Conservation (phyloP, 2,113 vertebrate genomes). For the Microcebus griseorufus region DNA sequence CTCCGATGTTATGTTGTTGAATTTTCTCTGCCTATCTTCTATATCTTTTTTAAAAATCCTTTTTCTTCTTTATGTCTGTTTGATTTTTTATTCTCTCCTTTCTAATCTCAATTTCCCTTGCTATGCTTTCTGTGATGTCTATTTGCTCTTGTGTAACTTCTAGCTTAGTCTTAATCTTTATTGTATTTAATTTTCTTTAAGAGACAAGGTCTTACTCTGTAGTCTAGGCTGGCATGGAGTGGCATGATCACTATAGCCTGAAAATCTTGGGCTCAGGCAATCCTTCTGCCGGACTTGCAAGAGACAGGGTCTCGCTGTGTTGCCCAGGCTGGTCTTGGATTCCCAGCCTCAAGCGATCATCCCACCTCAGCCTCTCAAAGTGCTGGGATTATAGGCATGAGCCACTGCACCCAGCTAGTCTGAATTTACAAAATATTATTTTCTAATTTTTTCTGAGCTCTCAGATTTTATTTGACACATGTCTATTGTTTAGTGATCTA, state of each 20-base stretch:
- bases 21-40: not conserved
- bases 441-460: not conserved
- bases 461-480: not conserved
- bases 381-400: too few relatives aligned
- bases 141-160: not conserved
- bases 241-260: too few relatives aligned
- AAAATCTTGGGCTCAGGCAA: too few relatives aligned
- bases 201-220: too few relatives aligned
- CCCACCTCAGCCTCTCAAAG: too few relatives aligned
- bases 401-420: too few relatives aligned
- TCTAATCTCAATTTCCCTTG: not conserved
- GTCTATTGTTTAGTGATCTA: not conserved
- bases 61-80: not conserved
- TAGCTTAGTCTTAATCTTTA: not conserved
- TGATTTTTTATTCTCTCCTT: not conserved
- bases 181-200: too few relatives aligned
- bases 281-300: too few relatives aligned
- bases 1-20: not conserved
- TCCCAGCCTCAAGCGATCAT: too few relatives aligned
- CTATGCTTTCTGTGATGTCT: not conserved
- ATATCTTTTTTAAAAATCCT: not conserved
- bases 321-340: too few relatives aligned
- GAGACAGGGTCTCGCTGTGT: too few relatives aligned
- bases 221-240: too few relatives aligned
- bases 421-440: not conserved